Evolutionary conservation across 2,113 vertebrate genomes (phyloP).

Genomic region (Chunga burmeisteri): DNA sequence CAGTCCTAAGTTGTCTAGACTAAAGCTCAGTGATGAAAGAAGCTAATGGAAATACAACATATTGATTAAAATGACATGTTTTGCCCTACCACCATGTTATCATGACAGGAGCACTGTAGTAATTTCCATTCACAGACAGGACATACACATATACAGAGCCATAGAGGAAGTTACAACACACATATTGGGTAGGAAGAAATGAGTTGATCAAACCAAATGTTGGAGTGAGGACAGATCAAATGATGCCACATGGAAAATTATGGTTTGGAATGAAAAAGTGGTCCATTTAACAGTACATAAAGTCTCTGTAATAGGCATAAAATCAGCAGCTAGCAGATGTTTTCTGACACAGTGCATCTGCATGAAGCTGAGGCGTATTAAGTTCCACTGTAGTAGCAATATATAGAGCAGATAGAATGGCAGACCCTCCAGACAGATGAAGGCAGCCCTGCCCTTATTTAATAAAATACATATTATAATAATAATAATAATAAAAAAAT

Average conservation of each 20-base stretch:
- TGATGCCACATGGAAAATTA: constrained; percentile 66
- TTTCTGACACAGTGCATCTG: constrained; percentile 63
- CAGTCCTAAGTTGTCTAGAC: background rate
- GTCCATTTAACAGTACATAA: constrained; percentile 70
- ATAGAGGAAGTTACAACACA: constrained; percentile 28
- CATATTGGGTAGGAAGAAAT: constrained; percentile 41
- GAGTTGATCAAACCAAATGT: constrained; percentile 61
- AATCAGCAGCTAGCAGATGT: constrained; percentile 68
- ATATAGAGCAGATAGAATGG: constrained; percentile 19
- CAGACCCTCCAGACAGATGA: constrained; percentile 44
- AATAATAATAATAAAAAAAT: constrained; percentile 8
- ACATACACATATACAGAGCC: background rate
- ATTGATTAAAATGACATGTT: background rate
- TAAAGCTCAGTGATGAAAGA: constrained; percentile 12
- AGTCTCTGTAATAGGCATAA: constrained; percentile 64
- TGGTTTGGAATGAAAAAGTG: constrained; percentile 63
- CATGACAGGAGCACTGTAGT: background rate
- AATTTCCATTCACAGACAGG: constrained; percentile 21
- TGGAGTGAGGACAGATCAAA: constrained; percentile 61
- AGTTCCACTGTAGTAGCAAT: background rate
- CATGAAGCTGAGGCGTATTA: background rate
- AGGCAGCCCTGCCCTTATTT: constrained; percentile 1
- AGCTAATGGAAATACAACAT: constrained; percentile 19
- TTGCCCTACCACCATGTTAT: background rate
- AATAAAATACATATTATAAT: background rate